A percentile compares a stretch with the other conserved stretches of the same genome.
Evolutionary conservation across 2,888 invertebrate species (phyloP).

Genomic region (Metacarcinus magister): DNA sequence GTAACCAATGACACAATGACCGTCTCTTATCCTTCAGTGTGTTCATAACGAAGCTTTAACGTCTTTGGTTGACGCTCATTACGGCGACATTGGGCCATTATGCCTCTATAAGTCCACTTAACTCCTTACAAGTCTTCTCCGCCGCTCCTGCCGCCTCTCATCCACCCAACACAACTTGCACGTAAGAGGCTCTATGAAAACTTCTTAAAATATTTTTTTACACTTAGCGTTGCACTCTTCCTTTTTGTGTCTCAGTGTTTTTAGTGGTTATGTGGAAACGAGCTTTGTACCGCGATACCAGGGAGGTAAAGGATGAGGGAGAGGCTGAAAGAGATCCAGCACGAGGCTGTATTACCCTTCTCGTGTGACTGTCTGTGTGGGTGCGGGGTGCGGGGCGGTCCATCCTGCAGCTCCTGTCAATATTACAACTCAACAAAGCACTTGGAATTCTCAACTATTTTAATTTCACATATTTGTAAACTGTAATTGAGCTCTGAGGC

Average conservation of each 20-base stretch:
- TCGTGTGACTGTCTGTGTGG: neutral
- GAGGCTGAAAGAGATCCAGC: neutral
- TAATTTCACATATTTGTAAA: neutral
- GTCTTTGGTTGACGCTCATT: too few relatives aligned
- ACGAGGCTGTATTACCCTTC: neutral
- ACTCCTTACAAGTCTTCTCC: neutral
- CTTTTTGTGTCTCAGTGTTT: neutral
- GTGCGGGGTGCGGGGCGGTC: neutral
- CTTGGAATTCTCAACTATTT: neutral
- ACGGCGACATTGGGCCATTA: neutral
- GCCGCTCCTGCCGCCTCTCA: neutral
- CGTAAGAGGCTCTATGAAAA: neutral
- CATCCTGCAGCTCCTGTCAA: neutral
- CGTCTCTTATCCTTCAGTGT: neutral
- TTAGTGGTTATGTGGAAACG: neutral
- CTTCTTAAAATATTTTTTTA: neutral
- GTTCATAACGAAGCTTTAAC: neutral
- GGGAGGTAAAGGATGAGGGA: neutral
- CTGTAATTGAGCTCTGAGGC: neutral
- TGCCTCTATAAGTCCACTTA: neutral
- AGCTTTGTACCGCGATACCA: too few relatives aligned
- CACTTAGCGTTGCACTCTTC: neutral
- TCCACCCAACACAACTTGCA: neutral
- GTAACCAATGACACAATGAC: too few relatives aligned
- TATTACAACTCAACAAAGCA: neutral